phyloP scores from a whole-genome alignment of 2,888 invertebrate species.

The Colostygia pectinataria region DNA sequence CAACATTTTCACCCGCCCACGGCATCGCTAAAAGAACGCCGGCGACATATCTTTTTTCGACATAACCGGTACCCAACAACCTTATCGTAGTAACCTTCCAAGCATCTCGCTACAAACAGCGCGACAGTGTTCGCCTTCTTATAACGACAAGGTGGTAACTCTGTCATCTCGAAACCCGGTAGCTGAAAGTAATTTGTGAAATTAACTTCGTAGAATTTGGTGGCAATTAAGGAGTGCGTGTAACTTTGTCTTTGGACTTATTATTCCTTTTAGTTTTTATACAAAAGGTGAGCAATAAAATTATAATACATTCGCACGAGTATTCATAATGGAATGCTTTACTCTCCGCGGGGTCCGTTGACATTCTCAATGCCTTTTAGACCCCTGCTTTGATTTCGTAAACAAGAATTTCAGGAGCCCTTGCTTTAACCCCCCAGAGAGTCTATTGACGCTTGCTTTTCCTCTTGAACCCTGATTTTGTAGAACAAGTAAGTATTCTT shows the following conservation, averaged over 20 bases:
- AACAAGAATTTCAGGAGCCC: too few relatives aligned
- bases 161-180: slow-evolving; percentile 73
- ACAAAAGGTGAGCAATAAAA: slow-evolving; percentile 28
- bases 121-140: slow-evolving; percentile 8
- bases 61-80: slow-evolving; percentile 55
- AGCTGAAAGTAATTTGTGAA: slow-evolving; percentile 83
- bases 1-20: slow-evolving; percentile 58
- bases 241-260: slow-evolving; percentile 35
- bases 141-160: slow-evolving; percentile 55
- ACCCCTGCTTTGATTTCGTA: too few relatives aligned
- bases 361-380: too few relatives aligned
- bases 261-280: slow-evolving; percentile 32
- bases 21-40: slow-evolving; percentile 43
- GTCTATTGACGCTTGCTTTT: too few relatives aligned
- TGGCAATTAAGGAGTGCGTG: slow-evolving; percentile 69
- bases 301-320: too few relatives aligned
- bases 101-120: neutral
- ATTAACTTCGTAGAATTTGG: slow-evolving; percentile 81
- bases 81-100: slow-evolving; percentile 47
- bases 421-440: too few relatives aligned
- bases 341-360: too few relatives aligned
- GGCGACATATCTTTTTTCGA: slow-evolving; percentile 53
- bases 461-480: too few relatives aligned
- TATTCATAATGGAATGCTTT: too few relatives aligned
- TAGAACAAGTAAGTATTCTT: too few relatives aligned